phyloP scores from a whole-genome alignment of 2,797 vertebrate species.

The Hyperoplus immaculatus region DNA sequence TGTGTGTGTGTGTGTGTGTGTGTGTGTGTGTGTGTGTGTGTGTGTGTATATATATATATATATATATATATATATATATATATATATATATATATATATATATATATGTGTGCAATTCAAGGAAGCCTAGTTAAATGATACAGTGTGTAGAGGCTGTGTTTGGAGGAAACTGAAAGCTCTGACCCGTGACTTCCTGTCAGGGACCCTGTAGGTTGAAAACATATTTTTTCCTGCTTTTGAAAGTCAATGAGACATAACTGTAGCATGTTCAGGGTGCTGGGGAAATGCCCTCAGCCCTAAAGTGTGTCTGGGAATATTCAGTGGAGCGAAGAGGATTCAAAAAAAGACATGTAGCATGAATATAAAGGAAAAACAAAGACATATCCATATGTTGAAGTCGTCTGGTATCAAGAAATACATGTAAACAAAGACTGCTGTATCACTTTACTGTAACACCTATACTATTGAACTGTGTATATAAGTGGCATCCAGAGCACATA shows the following conservation, averaged over 20 bases:
- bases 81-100: no score
- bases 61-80: no score
- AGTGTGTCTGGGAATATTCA: background rate
- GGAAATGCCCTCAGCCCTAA: constrained; percentile 1
- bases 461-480: background rate
- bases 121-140: background rate
- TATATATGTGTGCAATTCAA: no score
- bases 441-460: no score
- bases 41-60: no score
- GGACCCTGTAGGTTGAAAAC: background rate
- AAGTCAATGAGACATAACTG: constrained; percentile 12
- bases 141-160: background rate
- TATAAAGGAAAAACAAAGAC: background rate
- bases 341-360: background rate
- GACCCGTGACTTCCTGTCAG: constrained; percentile 29
- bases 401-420: background rate
- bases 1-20: no score
- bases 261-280: background rate
- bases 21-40: no score
- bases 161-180: constrained; percentile 12
- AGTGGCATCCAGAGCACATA: no score
- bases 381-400: background rate
- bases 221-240: constrained; percentile 2
- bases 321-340: background rate
- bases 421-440: background rate